Conservation (phyloP, 2,113 vertebrate genomes). For the Periophthalmus modestus region DNA sequence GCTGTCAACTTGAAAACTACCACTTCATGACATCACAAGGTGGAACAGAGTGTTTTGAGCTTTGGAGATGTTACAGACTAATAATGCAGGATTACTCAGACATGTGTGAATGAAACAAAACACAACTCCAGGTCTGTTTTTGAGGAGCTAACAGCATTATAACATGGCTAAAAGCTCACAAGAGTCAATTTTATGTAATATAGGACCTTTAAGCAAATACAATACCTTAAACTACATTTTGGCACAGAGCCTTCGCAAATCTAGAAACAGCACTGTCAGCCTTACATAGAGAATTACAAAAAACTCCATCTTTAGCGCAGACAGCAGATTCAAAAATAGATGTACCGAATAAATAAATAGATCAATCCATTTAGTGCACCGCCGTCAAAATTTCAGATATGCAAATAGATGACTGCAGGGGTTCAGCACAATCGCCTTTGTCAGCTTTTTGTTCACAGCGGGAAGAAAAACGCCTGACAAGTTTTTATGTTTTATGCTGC, state of each 20-base stretch:
- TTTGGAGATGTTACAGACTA: too few relatives aligned
- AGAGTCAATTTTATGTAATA: too few relatives aligned
- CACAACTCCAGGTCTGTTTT: too few relatives aligned
- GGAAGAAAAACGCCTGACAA: neutral
- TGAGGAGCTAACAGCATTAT: too few relatives aligned
- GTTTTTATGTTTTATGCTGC: neutral
- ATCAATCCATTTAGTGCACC: neutral
- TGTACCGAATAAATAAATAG: neutral
- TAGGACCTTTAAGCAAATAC: neutral
- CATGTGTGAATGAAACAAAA: too few relatives aligned
- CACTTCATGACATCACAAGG: too few relatives aligned
- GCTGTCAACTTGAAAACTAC: too few relatives aligned
- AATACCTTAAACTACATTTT: neutral
- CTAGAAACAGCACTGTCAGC: slow-evolving; percentile 12
- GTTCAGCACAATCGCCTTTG: neutral
- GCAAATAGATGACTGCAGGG: neutral
- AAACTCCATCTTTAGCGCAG: neutral
- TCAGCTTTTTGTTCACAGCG: neutral
- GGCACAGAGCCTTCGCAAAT: neutral
- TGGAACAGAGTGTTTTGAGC: too few relatives aligned
- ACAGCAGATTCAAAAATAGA: neutral
- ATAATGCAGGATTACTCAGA: too few relatives aligned
- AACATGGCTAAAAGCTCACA: too few relatives aligned
- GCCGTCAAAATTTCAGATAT: neutral
- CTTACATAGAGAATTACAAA: neutral